A percentile compares a stretch with the other conserved stretches of the same genome.
Evolutionary conservation across 2,797 vertebrate genomes (phyloP).

Genomic region (Anguilla marmorata): DNA sequence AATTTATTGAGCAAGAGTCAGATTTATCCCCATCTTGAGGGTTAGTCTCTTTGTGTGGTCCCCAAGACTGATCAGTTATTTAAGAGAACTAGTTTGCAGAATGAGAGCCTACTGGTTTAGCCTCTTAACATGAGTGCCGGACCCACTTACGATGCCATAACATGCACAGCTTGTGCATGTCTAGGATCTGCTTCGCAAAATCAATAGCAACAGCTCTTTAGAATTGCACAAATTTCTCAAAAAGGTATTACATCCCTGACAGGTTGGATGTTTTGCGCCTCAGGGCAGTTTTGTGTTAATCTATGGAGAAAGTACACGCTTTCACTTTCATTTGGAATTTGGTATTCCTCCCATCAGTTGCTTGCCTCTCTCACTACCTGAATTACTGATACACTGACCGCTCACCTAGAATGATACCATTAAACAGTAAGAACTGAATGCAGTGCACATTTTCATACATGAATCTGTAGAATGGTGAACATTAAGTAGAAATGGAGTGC

Average conservation of each 20-base stretch:
- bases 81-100: conserved; percentile 10
- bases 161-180: not conserved
- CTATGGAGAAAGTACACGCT: conserved; percentile 56
- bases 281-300: conserved; percentile 55
- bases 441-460: conserved; percentile 1
- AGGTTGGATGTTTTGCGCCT: conserved; percentile 60
- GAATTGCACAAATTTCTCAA: conserved; percentile 51
- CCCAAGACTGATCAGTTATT: not conserved
- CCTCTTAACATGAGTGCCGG: not conserved
- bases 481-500: conserved; percentile 22
- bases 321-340: conserved; percentile 54
- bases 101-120: not conserved
- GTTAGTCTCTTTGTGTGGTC: not conserved
- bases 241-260: conserved; percentile 58
- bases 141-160: not conserved
- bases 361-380: conserved; percentile 53
- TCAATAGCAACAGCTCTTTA: conserved; percentile 63
- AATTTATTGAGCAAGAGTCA: conserved; percentile 6
- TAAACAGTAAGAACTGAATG: conserved; percentile 4
- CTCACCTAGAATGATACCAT: not conserved
- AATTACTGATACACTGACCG: conserved; percentile 41
- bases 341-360: conserved; percentile 45
- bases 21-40: conserved; percentile 15
- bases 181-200: conserved; percentile 43
- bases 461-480: conserved; percentile 12